These are phyloP conservation scores for Hypsibius dujardini DNA, from an alignment of 1,140 invertebrate species.

Conservation along the genomic window DNA sequence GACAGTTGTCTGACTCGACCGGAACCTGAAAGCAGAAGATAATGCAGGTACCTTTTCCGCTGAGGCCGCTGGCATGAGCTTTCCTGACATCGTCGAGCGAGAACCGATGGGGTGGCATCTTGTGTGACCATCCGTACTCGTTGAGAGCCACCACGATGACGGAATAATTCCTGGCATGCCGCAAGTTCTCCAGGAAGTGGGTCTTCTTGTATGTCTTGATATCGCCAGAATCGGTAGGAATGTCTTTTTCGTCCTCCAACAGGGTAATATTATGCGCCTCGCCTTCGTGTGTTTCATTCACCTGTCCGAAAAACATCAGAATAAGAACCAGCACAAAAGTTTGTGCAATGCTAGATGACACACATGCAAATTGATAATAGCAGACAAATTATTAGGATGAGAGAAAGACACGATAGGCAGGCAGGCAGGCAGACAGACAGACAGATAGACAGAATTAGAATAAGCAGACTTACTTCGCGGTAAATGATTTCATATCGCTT, in stretches of 20 bases:
- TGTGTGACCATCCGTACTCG: neutral
- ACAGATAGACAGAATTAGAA: too few relatives aligned
- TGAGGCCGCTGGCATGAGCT: too few relatives aligned
- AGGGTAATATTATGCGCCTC: neutral
- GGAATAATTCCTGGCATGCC: neutral
- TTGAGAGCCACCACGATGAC: constrained; percentile 4
- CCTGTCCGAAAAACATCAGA: neutral
- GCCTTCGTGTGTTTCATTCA: constrained; percentile 1
- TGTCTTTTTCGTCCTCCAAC: neutral
- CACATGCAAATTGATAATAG: too few relatives aligned
- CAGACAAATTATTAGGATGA: too few relatives aligned
- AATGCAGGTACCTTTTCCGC: too few relatives aligned
- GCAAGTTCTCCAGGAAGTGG: neutral
- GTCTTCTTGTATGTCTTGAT: neutral
- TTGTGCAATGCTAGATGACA: too few relatives aligned
- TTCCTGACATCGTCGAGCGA: neutral
- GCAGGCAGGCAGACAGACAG: too few relatives aligned
- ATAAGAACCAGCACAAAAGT: too few relatives aligned
- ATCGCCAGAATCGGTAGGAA: neutral
- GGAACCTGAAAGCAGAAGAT: too few relatives aligned
- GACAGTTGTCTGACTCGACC: too few relatives aligned
- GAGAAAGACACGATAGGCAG: too few relatives aligned
- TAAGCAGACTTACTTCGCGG: neutral
- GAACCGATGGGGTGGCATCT: neutral
- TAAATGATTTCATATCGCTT: constrained; percentile 1